Evolutionary conservation across 2,888 invertebrate genomes (phyloP).

Genomic region (Charanyca ferruginea): DNA sequence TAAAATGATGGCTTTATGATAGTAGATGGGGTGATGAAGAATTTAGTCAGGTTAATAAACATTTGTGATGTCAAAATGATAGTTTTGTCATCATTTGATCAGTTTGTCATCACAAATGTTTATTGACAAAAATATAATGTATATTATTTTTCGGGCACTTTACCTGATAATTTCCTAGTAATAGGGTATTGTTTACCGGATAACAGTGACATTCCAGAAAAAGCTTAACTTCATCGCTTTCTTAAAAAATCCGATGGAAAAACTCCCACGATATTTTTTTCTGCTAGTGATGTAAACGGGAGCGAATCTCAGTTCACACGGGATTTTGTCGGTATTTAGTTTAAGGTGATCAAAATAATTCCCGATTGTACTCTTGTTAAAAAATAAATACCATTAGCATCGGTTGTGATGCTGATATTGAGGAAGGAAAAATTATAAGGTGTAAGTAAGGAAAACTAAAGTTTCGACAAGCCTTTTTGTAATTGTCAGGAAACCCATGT

Average conservation of each 20-base stretch:
- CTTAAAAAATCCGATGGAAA: conserved; percentile 10
- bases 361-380: neutral
- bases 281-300: conserved; percentile 4
- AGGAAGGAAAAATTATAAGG: conserved; percentile 20
- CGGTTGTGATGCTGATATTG: neutral
- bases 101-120: too few relatives aligned
- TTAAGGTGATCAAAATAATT: conserved; percentile 10
- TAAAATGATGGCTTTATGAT: too few relatives aligned
- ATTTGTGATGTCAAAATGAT: too few relatives aligned
- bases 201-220: neutral
- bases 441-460: neutral
- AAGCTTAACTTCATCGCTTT: neutral
- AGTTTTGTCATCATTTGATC: too few relatives aligned
- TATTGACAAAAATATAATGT: too few relatives aligned
- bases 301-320: conserved; percentile 37
- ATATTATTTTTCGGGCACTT: neutral
- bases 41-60: too few relatives aligned
- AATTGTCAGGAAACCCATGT: conserved; percentile 35
- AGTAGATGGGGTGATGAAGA: too few relatives aligned
- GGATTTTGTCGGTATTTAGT: conserved; percentile 14
- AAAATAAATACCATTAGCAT: neutral
- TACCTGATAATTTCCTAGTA: neutral
- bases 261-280: conserved; percentile 28
- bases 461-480: neutral
- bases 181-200: neutral